Base-by-base conservation (phyloP, 2,797 vertebrate genomes). In the Perdix hodgsoniae region DNA sequence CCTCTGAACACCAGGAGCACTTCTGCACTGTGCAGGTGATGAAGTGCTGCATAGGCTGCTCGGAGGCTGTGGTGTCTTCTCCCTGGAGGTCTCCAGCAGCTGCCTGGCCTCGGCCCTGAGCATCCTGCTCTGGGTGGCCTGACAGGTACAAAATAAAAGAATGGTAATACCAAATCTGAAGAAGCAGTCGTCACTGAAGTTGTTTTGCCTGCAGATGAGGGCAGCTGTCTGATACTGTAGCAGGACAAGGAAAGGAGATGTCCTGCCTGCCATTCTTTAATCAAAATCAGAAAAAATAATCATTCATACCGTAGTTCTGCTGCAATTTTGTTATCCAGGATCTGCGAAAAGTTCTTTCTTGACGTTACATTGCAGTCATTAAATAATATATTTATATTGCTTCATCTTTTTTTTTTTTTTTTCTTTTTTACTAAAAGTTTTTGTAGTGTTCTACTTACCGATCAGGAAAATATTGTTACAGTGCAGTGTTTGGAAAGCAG, bases 401-500 rank as follows among this genome's bases (percentile, higher is more conserved):
- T 93, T 76, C 4, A 11, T 73, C 40, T 60, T 69, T 50, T 0
- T 76, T 11, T 94, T 91, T 57, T 90, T 37, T 19, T 22, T 11
- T 42, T 16, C 8, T 56, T 56, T 56, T 12, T n/a, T 56, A 19
- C 37, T 29, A 77, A 77, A 93, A 57, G 14, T 15, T 84, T 66
- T 63, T 65, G 29, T 94, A 23, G 37, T 88, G 37, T 81, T 85
- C 63, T 77, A 5, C 73, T 95, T 92, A 77, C 76, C 5, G 4
- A 95, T 92, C 33, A 66, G 37, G 83, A 61, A 72, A 77, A 91
- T 90, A 26, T 90, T 94, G 42, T 95, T 97, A 37, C 96, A 99
- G 99, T 83, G 96, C 98, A 9, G 98, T 99, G 79, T 99, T 99
- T 91, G 99, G 99, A 66, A 98, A 97, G 82, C 98, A 98, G 80